Evolutionary conservation across 2,888 invertebrate genomes (phyloP), one percentile per base, ranked within the genome.

Genomic region (Lasioglossum morio): DNA sequence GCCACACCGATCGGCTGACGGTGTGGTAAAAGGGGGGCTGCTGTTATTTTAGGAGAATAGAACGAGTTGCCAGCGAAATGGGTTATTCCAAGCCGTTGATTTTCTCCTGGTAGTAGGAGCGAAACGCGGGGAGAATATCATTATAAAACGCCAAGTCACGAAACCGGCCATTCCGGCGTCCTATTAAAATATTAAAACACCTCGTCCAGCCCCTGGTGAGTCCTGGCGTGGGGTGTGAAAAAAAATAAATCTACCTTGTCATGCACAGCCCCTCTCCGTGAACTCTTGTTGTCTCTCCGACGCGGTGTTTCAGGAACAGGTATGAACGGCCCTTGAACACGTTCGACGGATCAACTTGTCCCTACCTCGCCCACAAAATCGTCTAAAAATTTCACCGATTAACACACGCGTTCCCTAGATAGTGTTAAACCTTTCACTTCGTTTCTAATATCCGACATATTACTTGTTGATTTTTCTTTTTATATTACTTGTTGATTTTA

Each of bases 131-230:
- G 94, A 92, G 94, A 95, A 95, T 95, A 95, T 95, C 95, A 95
- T 95, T 95, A 94, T 94, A 93, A 94, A 95, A 93, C 91, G 94
- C 93, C 94, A 93, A 95, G 95, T 95, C 95, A 95, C 94, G 94
- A 93, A 94, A 94, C 94, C 93, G 94, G 93, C 93, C 92, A 93
- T 94, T 93, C 93, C 93, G 92, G 92, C 93, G 94, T 94, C 94
- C 95, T 94, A 94, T 95, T 95, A 94, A 95, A 95, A 95, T 95
- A 95, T 95, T 95, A 95, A 95, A 95, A 95, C 94, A 94, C 94
- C 94, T 94, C 94, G 92, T 94, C 93, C 93, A 93, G 93, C 92
- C 92, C 92, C 93, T 87, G 93, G 91, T 92, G 93, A 92, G 92
- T 91, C 92, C 90, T 89, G 90, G 92, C 91, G 89, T 92, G 92